These are phyloP conservation scores for Phlogophora meticulosa DNA, from an alignment of 2,888 invertebrate species.

Conservation along the genomic window DNA sequence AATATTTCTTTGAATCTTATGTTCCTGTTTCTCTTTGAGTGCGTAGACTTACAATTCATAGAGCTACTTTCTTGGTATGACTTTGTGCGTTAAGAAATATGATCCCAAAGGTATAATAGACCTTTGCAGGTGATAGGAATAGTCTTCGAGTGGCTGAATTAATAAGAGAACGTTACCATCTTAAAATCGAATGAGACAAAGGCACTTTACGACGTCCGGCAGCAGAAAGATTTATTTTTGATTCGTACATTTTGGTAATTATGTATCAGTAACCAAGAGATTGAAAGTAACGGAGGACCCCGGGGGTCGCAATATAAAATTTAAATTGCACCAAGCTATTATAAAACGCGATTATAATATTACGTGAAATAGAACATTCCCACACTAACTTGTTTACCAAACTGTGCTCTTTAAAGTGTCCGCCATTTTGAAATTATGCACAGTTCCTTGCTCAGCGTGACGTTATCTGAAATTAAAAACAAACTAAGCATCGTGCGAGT, in stretches of 20 bases:
- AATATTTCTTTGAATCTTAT: constrained; percentile 11
- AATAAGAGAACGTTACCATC: not conserved
- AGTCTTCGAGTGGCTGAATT: not conserved
- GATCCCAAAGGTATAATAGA: not conserved
- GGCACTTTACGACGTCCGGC: not conserved
- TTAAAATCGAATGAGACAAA: not conserved
- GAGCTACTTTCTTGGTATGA: not conserved
- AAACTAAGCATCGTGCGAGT: constrained; percentile 54
- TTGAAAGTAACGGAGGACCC: not conserved
- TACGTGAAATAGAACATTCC: not conserved
- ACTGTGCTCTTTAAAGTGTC: constrained; percentile 36
- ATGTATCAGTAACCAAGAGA: not conserved
- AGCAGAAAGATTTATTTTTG: not conserved
- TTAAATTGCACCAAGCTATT: not conserved
- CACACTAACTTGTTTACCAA: constrained; percentile 9
- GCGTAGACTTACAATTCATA: not conserved
- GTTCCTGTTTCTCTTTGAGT: constrained; percentile 17
- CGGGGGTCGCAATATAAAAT: no score
- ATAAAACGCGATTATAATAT: not conserved
- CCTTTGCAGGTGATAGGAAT: not conserved
- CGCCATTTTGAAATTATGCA: constrained; percentile 55
- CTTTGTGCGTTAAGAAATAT: not conserved
- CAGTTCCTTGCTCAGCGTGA: constrained; percentile 53
- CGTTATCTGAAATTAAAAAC: constrained; percentile 66
- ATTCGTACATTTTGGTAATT: not conserved